A percentile compares a stretch with the other conserved stretches of the same genome.
Evolutionary conservation across 2,113 vertebrate genomes (phyloP).

Genomic region (Percopsis transmontana): DNA sequence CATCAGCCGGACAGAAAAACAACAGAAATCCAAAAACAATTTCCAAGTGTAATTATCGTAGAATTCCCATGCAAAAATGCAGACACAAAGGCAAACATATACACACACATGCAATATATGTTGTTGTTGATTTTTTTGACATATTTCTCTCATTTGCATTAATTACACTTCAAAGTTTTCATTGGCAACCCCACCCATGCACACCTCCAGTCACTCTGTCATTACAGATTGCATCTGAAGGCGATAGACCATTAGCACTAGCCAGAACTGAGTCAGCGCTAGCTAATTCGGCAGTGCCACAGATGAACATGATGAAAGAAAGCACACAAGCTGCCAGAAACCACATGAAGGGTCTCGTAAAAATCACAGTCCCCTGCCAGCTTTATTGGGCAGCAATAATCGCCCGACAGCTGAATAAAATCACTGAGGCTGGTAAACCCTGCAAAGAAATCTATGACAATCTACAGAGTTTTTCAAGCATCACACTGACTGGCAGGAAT

Average conservation of each 20-base stretch:
- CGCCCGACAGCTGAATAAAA: slow-evolving; percentile 22
- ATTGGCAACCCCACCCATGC: slow-evolving; percentile 13
- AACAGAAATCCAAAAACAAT: slow-evolving; percentile 15
- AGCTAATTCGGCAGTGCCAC: slow-evolving; percentile 43
- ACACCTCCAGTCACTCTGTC: background rate
- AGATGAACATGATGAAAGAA: slow-evolving; percentile 53
- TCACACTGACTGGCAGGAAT: slow-evolving; percentile 5
- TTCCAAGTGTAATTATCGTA: slow-evolving; percentile 31
- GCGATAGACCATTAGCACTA: slow-evolving; percentile 43
- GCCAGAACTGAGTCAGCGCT: slow-evolving; percentile 49
- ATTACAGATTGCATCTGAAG: slow-evolving; percentile 56
- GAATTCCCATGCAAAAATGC: slow-evolving; percentile 33
- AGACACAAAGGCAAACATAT: slow-evolving; percentile 3
- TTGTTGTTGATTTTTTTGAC: background rate
- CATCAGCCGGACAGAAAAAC: slow-evolving; percentile 22
- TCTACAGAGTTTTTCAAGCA: slow-evolving; percentile 17
- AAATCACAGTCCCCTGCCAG: slow-evolving; percentile 41
- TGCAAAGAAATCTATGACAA: slow-evolving; percentile 12
- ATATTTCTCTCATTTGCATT: slow-evolving; percentile 22
- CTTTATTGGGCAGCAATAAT: slow-evolving; percentile 45
- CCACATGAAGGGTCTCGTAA: slow-evolving; percentile 38
- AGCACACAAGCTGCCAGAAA: slow-evolving; percentile 43
- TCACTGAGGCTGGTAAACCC: slow-evolving; percentile 15
- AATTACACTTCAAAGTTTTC: slow-evolving; percentile 21
- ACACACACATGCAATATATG: background rate